Evolutionary conservation across 2,888 invertebrate species (phyloP).

Genomic region (Tetragonisca angustula): DNA sequence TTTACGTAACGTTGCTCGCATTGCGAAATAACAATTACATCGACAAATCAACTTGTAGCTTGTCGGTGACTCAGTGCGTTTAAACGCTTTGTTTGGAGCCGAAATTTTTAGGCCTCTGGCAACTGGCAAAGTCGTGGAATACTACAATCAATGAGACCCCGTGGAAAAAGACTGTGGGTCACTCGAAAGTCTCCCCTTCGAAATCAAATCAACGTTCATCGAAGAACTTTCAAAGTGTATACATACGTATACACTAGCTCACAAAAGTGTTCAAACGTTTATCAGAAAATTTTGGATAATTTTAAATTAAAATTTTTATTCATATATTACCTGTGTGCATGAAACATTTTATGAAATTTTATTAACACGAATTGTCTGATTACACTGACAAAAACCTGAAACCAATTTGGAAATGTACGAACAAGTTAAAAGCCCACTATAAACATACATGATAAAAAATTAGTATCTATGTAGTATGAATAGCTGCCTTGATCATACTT

Average conservation of each 20-base stretch:
- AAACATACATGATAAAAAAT: too few species aligned
- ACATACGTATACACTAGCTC: too few species aligned
- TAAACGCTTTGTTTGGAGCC: background rate
- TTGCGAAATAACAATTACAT: background rate
- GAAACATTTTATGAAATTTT: background rate
- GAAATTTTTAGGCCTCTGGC: background rate
- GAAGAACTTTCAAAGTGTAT: background rate
- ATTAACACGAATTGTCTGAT: background rate
- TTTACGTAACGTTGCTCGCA: background rate
- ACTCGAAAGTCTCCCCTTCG: background rate
- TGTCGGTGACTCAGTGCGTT: background rate
- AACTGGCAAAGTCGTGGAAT: background rate
- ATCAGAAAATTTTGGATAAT: background rate
- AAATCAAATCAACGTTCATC: background rate
- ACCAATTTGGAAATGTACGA: background rate
- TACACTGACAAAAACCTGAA: background rate
- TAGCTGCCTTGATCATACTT: too few species aligned
- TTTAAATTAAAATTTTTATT: too few species aligned
- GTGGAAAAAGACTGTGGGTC: background rate
- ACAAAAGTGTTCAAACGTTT: background rate
- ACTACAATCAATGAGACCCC: background rate
- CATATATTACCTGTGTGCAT: too few species aligned
- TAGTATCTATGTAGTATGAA: too few species aligned
- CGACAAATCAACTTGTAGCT: background rate
- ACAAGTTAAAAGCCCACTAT: background rate